Evolutionary conservation across 2,888 invertebrate species (phyloP), one percentile per base, ranked within the genome.

Genomic region (Xylota sylvarum): DNA sequence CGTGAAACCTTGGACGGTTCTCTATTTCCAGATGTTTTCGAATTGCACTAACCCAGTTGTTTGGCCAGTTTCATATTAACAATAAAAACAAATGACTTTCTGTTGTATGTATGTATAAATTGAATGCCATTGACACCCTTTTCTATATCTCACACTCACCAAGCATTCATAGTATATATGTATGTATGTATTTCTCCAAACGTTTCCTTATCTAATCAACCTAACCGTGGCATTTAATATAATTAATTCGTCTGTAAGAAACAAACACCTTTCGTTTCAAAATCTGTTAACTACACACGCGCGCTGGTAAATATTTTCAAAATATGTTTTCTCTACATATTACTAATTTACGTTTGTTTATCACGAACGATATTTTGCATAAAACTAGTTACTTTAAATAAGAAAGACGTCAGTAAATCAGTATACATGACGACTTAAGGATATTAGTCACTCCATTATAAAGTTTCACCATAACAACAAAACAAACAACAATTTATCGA

Each of bases 391-490:
- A 27, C 9, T 7, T 32, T 14, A 2, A 10, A 56, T 1, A 17
- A 6, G 32, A 56, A 32, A 56, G 30, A 32, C 56, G 50, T 56
- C 30, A 32, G 9, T n/a, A 17, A 56, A 32, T 19, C 37, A 12
- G 12, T 10, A 19, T 37, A 6, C 37, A 58, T 58, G 58, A 37
- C 23, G 37, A 58, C 37, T 37, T 10, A n/a, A 62, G 37, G 76
- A 76, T 35, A 65, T 58, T 35, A 67, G 65, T 77, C 76, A 76
- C 35, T 52, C n/a, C 14, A 2, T 10, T 2, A 1, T 14, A 14
- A 9, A 5, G n/a, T n/a, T n/a, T n/a, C n/a, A 14, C 14, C 6
- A 55, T 27, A 40, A 64, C 40, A 35, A 65, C 19, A 73, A 37
- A 67, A 52, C 19, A 40, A 60, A 52, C 23, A 40, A 30, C 32